Conservation (phyloP, 2,797 vertebrate species). For the Nothura maculosa region DNA sequence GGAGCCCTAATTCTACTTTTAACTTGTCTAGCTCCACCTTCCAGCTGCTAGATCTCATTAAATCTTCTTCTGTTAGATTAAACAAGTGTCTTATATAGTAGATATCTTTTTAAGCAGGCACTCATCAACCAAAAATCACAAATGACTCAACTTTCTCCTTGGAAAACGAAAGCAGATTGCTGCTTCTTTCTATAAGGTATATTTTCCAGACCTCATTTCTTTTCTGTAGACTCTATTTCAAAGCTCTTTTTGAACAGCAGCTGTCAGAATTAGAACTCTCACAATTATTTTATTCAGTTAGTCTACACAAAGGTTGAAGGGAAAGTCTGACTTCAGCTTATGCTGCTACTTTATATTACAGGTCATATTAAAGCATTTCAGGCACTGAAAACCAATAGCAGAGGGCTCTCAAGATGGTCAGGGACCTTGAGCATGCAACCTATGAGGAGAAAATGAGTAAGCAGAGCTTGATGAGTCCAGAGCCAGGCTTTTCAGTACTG, state of each 20-base stretch:
- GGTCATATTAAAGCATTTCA: neutral
- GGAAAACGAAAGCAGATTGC: neutral
- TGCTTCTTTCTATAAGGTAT: neutral
- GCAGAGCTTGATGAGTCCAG: neutral
- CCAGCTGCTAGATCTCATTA: neutral
- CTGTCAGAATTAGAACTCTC: neutral
- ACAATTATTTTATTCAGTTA: neutral
- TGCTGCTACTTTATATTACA: neutral
- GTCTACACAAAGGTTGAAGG: neutral
- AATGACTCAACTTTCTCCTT: neutral
- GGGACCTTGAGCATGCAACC: accelerated
- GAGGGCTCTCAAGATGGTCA: neutral
- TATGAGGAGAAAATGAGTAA: neutral
- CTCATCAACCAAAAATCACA: neutral
- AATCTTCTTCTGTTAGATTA: neutral
- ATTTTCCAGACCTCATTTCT: neutral
- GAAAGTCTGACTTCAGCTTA: neutral
- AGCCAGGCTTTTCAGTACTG: neutral
- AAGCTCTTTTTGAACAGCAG: neutral
- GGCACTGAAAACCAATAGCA: neutral
- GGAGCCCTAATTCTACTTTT: neutral
- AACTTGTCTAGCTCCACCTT: neutral
- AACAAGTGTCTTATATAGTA: neutral
- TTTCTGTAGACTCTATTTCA: neutral
- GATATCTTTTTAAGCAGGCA: neutral